phyloP scores from a whole-genome alignment of 2,888 invertebrate genomes.

The Mechanitis messenoides region DNA sequence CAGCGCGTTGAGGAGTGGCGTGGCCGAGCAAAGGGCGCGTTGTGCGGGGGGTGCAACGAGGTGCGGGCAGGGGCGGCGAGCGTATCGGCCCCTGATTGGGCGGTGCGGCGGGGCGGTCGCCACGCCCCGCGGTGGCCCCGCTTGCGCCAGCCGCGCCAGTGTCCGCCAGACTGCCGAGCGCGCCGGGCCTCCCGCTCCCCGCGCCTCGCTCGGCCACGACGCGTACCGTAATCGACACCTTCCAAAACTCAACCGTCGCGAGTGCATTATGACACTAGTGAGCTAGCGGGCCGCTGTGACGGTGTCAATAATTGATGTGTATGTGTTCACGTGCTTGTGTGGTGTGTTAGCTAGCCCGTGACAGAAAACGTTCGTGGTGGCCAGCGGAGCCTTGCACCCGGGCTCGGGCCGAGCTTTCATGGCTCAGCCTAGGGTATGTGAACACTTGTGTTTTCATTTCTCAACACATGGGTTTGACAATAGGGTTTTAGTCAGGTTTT shows the following conservation, averaged over 20 bases:
- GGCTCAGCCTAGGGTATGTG: conserved; percentile 93
- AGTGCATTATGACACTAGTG: conserved; percentile 76
- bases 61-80: conserved; percentile 32
- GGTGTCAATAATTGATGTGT: conserved; percentile 70
- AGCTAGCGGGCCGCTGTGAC: conserved; percentile 76
- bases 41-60: conserved; percentile 43
- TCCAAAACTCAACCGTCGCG: conserved; percentile 63
- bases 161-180: conserved; percentile 76
- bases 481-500: conserved; percentile 3
- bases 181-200: conserved; percentile 76
- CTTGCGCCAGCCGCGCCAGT: conserved; percentile 64
- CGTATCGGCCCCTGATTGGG: conserved; percentile 52
- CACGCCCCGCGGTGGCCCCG: conserved; percentile 47
- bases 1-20: conserved; percentile 38
- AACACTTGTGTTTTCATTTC: conserved; percentile 34
- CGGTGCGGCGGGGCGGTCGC: conserved; percentile 40
- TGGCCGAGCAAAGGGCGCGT: conserved; percentile 29
- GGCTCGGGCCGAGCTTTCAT: conserved; percentile 87
- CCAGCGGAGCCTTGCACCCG: conserved; percentile 76
- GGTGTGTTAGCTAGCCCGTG: conserved; percentile 72
- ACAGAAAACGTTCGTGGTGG: conserved; percentile 74
- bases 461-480: conserved; percentile 27
- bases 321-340: conserved; percentile 73
- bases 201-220: conserved; percentile 74
- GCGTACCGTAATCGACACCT: conserved; percentile 50